These are phyloP conservation scores for Procambarus clarkii DNA, from an alignment of 1,140 invertebrate species.

Conservation along the genomic window DNA sequence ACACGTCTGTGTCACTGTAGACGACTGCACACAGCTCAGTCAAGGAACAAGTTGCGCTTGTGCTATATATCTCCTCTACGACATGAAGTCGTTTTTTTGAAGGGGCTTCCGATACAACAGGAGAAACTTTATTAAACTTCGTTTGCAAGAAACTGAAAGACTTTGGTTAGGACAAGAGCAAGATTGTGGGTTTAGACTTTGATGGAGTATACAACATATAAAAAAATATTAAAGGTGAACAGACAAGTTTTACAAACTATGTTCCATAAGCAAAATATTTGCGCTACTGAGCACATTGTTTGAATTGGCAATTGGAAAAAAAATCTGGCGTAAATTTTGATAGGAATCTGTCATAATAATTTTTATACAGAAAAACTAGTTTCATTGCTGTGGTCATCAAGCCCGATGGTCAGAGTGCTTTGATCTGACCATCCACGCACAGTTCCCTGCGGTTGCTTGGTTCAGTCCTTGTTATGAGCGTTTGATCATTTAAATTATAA, in stretches of 20 bases:
- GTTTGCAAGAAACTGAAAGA: constrained; percentile 39
- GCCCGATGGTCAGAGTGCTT: no score
- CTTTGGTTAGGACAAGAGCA: constrained; percentile 31
- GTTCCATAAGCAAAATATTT: constrained; percentile 12
- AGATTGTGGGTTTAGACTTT: constrained; percentile 26
- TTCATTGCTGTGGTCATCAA: no score
- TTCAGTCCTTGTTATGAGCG: no score
- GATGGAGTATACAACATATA: constrained; percentile 42
- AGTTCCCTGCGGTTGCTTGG: no score
- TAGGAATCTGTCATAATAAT: background rate
- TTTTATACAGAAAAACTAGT: no score
- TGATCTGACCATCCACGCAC: no score
- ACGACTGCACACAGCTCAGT: background rate
- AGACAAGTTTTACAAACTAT: constrained; percentile 28
- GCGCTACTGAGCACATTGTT: constrained; percentile 40
- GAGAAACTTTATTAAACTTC: constrained; percentile 35
- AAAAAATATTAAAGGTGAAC: constrained; percentile 39
- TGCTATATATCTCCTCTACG: constrained; percentile 28
- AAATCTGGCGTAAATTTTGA: background rate
- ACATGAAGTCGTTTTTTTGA: constrained; percentile 51
- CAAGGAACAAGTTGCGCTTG: constrained; percentile 16
- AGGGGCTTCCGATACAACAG: constrained; percentile 42
- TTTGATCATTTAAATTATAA: no score
- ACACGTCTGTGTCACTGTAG: no score
- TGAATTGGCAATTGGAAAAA: background rate